These are phyloP conservation scores for Gallinago jamesoni DNA, from an alignment of 2,113 vertebrate species.

Conservation along the genomic window DNA sequence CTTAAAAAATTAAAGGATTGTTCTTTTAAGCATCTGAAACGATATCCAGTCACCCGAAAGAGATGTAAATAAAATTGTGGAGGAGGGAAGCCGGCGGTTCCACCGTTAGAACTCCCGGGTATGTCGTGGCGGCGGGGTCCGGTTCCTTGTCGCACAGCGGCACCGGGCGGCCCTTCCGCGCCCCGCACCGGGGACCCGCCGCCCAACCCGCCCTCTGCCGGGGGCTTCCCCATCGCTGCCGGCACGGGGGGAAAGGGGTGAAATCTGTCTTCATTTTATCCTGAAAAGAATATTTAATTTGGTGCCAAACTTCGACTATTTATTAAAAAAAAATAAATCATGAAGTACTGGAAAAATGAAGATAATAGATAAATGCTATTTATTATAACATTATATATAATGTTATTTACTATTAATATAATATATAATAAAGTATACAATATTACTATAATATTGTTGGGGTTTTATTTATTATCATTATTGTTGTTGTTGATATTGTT, in stretches of 20 bases:
- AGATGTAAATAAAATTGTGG: background rate
- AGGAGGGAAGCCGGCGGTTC: background rate
- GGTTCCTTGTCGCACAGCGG: conserved; percentile 36
- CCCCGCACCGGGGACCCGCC: too few relatives aligned
- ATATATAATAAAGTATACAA: too few relatives aligned
- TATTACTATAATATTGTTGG: too few relatives aligned
- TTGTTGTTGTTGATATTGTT: too few relatives aligned
- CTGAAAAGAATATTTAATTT: background rate
- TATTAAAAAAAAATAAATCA: background rate
- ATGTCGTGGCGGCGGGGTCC: background rate
- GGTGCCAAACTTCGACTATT: background rate
- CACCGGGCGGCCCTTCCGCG: too few relatives aligned
- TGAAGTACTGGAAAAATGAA: background rate
- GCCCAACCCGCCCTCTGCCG: accelerated
- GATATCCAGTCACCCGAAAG: background rate
- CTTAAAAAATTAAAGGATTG: background rate
- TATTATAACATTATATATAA: background rate
- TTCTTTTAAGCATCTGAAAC: background rate
- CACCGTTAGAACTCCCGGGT: background rate
- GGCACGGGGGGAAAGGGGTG: background rate
- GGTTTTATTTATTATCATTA: background rate
- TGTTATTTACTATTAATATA: too few relatives aligned
- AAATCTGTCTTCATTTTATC: accelerated
- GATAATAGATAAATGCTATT: background rate
- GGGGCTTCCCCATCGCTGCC: too few relatives aligned